Evolutionary conservation across 2,797 vertebrate genomes (phyloP).

Genomic region (Passerculus sandwichensis): DNA sequence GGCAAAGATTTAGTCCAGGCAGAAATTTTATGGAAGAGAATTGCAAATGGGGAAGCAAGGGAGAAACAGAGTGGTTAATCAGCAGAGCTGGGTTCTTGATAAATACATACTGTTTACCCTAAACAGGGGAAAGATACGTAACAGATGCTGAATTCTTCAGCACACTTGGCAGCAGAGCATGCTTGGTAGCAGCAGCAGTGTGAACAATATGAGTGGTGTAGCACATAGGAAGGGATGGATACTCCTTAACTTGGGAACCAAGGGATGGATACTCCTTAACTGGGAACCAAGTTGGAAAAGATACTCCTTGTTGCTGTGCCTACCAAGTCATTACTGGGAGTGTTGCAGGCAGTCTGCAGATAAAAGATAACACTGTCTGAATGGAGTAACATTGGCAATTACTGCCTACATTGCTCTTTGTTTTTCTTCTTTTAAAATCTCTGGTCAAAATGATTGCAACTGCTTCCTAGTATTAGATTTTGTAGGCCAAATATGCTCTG

Average conservation of each 20-base stretch:
- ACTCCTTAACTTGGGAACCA: not conserved
- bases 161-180: not conserved
- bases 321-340: not conserved
- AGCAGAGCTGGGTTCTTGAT: not conserved
- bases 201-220: not conserved
- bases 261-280: not conserved
- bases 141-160: constrained; percentile 36
- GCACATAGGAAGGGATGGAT: not conserved
- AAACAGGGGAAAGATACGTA: not conserved
- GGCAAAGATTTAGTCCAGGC: constrained; percentile 6
- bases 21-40: not conserved
- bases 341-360: not conserved
- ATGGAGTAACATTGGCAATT: not conserved
- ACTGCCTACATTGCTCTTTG: not conserved
- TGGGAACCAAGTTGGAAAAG: not conserved
- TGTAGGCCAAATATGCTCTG: not conserved
- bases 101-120: constrained; percentile 44
- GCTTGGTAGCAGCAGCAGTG: not conserved
- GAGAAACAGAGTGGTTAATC: constrained; percentile 16
- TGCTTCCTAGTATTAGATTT: not conserved
- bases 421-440: constrained; percentile 7
- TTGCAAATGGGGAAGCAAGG: not conserved
- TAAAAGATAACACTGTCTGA: not conserved
- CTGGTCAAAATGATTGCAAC: constrained; percentile 2
- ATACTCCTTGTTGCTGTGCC: constrained; percentile 30